Base-by-base conservation (phyloP, 1,140 invertebrate genomes). In the Dendrolimus kikuchii region DNA sequence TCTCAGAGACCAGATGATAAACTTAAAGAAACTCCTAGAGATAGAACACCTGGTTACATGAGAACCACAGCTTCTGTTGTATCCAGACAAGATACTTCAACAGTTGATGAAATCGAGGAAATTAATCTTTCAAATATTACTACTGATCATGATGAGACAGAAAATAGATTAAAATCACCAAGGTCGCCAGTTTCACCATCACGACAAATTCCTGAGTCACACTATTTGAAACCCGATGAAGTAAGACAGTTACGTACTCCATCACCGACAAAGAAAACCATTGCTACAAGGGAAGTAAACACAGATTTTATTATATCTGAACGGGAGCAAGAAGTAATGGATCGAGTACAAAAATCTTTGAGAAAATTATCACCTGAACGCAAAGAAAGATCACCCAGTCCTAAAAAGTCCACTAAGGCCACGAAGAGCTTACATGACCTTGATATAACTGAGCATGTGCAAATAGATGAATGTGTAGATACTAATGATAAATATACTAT, bases 341-440 rank as follows among this genome's bases (percentile, higher is more conserved):
- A 81, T 38, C 76, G 58, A 60, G 77, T 79, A 5, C 71, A 86
- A 60, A 74, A 77, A 44, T 78, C 75, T 38, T 50, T 81, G 5
- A 66, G 73, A 56, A 83, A 78, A 54, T 47, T 81, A 8, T 86
- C 82, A 38, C 76, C 80, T 2, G 68, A 74, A 38, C 62, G 73
- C 8, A 73, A 67, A 44, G 60, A 67, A 54, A 71, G 59, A 58
- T 72, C 69, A 6, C 65, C 71, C 6, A 69, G 52, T 37, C 57
- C 66, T 36, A 66, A 71, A 50, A 63, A 52, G 46, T 70, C 70
- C 10, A 49, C 49, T 6, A 76, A 73, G 62, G 57, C 59, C 5
- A 73, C 62, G 6, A 68, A 59, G 38, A 67, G 59, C 38, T 55
- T 66, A 42, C 52, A 66, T 43, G 62, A 67, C 40, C 41, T 69